Evolutionary conservation across 2,888 invertebrate species (phyloP).

Genomic region (Meloe dianella): DNA sequence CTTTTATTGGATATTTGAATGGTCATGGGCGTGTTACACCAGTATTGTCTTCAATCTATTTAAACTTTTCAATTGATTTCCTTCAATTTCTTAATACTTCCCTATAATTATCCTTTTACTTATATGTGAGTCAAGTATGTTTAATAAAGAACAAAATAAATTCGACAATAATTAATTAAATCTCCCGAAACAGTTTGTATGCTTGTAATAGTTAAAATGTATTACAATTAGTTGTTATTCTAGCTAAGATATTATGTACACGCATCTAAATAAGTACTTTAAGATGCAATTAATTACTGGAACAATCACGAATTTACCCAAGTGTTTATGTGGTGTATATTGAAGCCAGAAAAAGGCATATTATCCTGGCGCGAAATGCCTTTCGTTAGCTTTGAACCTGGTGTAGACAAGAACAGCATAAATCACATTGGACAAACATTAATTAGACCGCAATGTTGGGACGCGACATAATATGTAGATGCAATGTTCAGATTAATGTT

Average conservation of each 20-base stretch:
- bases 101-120: not conserved
- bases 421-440: constrained; percentile 57
- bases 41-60: not conserved
- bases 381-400: constrained; percentile 15
- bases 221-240: constrained; percentile 38
- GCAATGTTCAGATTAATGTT: constrained; percentile 54
- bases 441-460: constrained; percentile 54
- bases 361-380: constrained; percentile 35
- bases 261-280: constrained; percentile 30
- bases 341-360: constrained; percentile 41
- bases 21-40: constrained; percentile 29
- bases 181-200: not conserved
- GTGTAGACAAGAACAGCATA: constrained; percentile 51
- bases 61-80: constrained; percentile 2
- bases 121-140: too few relatives aligned
- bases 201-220: constrained; percentile 12
- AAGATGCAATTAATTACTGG: constrained; percentile 32
- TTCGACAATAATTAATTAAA: constrained; percentile 22
- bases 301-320: constrained; percentile 34
- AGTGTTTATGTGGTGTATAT: not conserved
- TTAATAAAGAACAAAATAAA: constrained; percentile 7
- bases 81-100: not conserved
- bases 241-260: constrained; percentile 36
- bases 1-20: constrained; percentile 32
- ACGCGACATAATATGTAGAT: constrained; percentile 58